Evolutionary conservation across 2,113 vertebrate species (phyloP), one percentile per base, ranked within the genome.

Genomic region (Pardalotus punctatus): DNA sequence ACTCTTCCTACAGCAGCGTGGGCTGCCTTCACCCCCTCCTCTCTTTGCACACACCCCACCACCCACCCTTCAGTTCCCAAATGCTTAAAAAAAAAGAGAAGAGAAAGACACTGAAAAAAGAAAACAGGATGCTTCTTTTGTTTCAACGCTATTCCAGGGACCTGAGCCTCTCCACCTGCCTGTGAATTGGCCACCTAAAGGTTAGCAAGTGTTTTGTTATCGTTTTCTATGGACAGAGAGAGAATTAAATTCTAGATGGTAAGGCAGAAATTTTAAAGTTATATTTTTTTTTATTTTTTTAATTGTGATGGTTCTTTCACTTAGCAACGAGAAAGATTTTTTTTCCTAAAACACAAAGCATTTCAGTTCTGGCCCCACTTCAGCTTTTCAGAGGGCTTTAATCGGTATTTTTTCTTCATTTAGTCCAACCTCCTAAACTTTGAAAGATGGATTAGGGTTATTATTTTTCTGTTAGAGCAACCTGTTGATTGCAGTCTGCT

Each of bases 131-230:
- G 35, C 96, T 96, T 56, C 97, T 96, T 97, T 97, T 94, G 91
- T 98, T 90, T 94, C 98, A 88, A 66, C 96, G 78, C 97, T 94
- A 94, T 96, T 93, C 96, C 84, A 97, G 94, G 94, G 93, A 81
- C 90, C 97, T 76, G 97, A 97, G 88, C 89, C 95, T 96, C 92
- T 95, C 97, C 95, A 85, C 87, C 96, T 97, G 97, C 97, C 95
- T 96, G 81, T 95, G 97, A 98, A 98, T 76, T 97, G 97, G 82
- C 95, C 98, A 96, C 95, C 84, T 88, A 97, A 97, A 98, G 98
- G 98, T 98, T 97, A 98, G 98, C 97, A 97, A 96, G 92, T 98
- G 91, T 97, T 98, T 97, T 93, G 95, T 93, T 97, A 42, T 98
- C 92, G 25, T 97, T 98, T 96, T 97, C 14, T 93, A 42, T 78